phyloP scores from a whole-genome alignment of 2,888 invertebrate species.

The Tenthredo notha region DNA sequence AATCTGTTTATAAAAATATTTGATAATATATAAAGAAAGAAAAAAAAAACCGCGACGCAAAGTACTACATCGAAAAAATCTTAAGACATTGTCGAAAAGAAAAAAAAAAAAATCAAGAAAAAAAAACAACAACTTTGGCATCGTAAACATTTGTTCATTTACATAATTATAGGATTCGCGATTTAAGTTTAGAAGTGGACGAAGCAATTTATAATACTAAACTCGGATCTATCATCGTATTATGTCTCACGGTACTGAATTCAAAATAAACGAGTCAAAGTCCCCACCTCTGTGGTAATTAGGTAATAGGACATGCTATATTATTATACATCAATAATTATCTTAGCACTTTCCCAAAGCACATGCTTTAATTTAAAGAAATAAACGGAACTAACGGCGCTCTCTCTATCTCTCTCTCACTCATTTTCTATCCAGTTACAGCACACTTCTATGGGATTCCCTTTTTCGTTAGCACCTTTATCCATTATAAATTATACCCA shows the following conservation, averaged over 20 bases:
- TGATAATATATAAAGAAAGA: neutral
- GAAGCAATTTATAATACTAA: neutral
- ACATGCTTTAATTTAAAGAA: conserved; percentile 38
- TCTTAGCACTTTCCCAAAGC: conserved; percentile 34
- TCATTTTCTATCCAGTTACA: conserved; percentile 3
- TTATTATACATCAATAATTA: conserved; percentile 50
- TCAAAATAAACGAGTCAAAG: conserved; percentile 4
- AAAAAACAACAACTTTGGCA: neutral
- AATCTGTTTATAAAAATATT: neutral
- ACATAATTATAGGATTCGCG: neutral
- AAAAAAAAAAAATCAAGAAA: neutral
- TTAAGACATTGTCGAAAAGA: too few relatives aligned
- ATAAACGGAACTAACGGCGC: conserved; percentile 41
- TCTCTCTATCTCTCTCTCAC: conserved; percentile 56
- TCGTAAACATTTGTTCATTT: conserved; percentile 20
- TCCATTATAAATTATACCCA: conserved; percentile 71
- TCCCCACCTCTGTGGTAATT: neutral
- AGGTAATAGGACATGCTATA: conserved; percentile 46
- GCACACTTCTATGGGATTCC: conserved; percentile 28
- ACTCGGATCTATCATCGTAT: neutral
- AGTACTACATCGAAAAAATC: too few relatives aligned
- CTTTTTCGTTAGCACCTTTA: conserved; percentile 44
- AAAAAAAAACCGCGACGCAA: too few relatives aligned
- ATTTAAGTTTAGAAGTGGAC: neutral
- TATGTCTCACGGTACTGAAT: neutral